These are phyloP conservation scores for Sericinus montela DNA, from an alignment of 2,888 invertebrate genomes.

Conservation along the genomic window DNA sequence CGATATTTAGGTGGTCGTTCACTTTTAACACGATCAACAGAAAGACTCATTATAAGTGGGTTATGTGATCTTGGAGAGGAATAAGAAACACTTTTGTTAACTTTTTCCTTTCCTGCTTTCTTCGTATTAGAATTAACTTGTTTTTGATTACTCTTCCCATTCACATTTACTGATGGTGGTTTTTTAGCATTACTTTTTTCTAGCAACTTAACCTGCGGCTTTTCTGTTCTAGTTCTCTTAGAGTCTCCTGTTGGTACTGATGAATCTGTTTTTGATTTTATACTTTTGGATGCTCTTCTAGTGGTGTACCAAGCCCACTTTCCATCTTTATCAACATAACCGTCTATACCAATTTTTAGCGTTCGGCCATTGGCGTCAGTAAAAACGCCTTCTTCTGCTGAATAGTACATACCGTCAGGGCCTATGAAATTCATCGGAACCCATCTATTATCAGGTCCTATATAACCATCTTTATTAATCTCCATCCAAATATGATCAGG, in stretches of 20 bases:
- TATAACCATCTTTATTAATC: conserved; percentile 67
- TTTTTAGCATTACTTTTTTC: conserved; percentile 27
- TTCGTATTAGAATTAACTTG: conserved; percentile 5
- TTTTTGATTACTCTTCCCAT: conserved; percentile 31
- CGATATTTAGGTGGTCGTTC: conserved; percentile 23
- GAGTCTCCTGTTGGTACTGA: conserved; percentile 28
- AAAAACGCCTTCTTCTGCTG: conserved; percentile 60
- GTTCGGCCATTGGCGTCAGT: conserved; percentile 43
- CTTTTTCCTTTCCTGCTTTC: conserved; percentile 25
- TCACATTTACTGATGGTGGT: conserved; percentile 17
- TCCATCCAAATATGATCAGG: conserved; percentile 57
- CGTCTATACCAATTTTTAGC: conserved; percentile 61
- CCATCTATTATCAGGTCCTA: conserved; percentile 67
- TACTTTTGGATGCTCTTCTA: conserved; percentile 29
- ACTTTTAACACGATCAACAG: conserved; percentile 37
- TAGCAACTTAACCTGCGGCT: conserved; percentile 18
- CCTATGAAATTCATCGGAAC: conserved; percentile 63
- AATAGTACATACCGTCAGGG: conserved; percentile 62
- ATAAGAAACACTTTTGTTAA: conserved; percentile 31
- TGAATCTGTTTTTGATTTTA: conserved; percentile 34
- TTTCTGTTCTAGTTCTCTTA: conserved; percentile 25
- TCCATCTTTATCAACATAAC: conserved; percentile 60
- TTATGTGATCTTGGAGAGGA: conserved; percentile 33
- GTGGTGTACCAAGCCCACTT: conserved; percentile 63
- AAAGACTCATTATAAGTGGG: conserved; percentile 47